These are phyloP conservation scores for Digitonthophagus gazella DNA, from an alignment of 2,888 invertebrate species.

Conservation along the genomic window DNA sequence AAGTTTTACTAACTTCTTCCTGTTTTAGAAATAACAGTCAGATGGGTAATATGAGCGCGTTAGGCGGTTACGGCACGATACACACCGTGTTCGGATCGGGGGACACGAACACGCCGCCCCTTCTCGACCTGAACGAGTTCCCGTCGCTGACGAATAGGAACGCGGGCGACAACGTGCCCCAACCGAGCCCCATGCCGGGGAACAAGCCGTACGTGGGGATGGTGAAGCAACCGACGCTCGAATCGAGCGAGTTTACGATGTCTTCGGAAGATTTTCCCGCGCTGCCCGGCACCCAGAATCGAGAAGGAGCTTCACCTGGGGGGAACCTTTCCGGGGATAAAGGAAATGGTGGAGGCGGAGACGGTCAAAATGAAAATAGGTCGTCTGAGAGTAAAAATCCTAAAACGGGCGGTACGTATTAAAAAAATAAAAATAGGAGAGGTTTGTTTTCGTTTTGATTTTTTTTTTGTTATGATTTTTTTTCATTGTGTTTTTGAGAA, in stretches of 20 bases:
- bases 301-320: conserved; percentile 68
- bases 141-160: conserved; percentile 87
- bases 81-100: conserved; percentile 78
- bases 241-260: conserved; percentile 94
- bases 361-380: conserved; percentile 34
- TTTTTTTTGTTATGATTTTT: not conserved
- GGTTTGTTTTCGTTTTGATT: not conserved
- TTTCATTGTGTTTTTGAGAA: not conserved
- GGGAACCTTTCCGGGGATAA: conserved; percentile 52
- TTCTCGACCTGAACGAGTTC: conserved; percentile 89
- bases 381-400: conserved; percentile 42
- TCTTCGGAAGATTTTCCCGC: conserved; percentile 99
- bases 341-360: conserved; percentile 49
- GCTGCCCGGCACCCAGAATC: conserved; percentile 86
- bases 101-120: conserved; percentile 68
- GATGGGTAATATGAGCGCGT: conserved; percentile 61
- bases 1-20: conserved; percentile 22
- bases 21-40: conserved; percentile 56
- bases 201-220: conserved; percentile 94
- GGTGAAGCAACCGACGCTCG: conserved; percentile 92
- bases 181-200: conserved; percentile 81
- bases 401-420: conserved; percentile 39
- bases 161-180: conserved; percentile 73
- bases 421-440: not conserved
- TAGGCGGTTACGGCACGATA: conserved; percentile 62